These are phyloP conservation scores for Phycodurus eques DNA, from an alignment of 2,113 vertebrate species.

Conservation along the genomic window DNA sequence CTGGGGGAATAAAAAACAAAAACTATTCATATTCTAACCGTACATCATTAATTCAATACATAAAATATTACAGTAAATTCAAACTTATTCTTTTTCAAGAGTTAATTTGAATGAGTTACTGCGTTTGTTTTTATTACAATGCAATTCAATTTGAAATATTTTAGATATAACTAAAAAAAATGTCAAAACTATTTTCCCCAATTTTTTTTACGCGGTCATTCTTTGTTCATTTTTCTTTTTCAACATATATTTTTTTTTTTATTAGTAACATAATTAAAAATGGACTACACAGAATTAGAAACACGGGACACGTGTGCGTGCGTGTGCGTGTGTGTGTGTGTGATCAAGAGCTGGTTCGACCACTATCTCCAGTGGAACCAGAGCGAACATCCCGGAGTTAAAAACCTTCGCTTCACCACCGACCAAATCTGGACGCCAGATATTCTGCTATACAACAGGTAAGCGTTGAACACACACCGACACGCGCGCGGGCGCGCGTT, in stretches of 20 bases:
- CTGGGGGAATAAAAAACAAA: too few relatives aligned
- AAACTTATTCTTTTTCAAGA: too few relatives aligned
- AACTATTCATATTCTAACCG: too few relatives aligned
- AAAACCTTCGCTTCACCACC: slow-evolving; percentile 77
- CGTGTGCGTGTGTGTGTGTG: slow-evolving; percentile 26
- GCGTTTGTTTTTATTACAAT: background rate
- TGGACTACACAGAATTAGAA: background rate
- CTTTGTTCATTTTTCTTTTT: too few relatives aligned
- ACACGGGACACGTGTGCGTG: background rate
- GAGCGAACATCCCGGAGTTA: slow-evolving; percentile 76
- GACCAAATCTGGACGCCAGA: slow-evolving; percentile 80
- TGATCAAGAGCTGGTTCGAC: slow-evolving; percentile 73
- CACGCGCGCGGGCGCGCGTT: background rate
- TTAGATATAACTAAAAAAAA: too few relatives aligned
- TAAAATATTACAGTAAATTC: background rate
- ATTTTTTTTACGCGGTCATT: too few relatives aligned
- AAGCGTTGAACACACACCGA: slow-evolving; percentile 17
- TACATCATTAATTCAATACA: too few relatives aligned
- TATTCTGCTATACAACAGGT: slow-evolving; percentile 81
- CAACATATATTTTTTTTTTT: too few relatives aligned
- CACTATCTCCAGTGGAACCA: slow-evolving; percentile 81
- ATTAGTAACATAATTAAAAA: background rate
- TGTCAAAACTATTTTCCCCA: too few relatives aligned
- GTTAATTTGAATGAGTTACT: too few relatives aligned
- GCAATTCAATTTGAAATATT: background rate